Base-by-base conservation (phyloP, 2,888 invertebrate species). In the Lissonota sp. region DNA sequence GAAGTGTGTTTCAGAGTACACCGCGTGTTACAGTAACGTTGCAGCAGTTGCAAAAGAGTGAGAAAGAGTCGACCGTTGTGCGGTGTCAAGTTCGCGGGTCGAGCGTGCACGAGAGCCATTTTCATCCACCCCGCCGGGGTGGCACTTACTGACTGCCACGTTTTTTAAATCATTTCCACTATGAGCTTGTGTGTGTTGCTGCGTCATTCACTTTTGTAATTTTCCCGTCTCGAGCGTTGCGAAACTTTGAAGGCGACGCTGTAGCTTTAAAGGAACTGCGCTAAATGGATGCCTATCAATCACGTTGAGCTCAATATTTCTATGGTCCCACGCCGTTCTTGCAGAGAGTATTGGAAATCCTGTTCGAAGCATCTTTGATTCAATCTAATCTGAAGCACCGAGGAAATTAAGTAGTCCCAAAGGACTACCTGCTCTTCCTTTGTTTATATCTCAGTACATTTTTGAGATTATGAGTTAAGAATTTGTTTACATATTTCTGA, bases 71-170 rank as follows among this genome's bases (percentile, higher is more conserved):
- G 51, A 67, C 42, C 57, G 62, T 69, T 69, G 67, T 73, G 64
- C 60, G 69, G 63, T 73, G 69, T 79, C 73, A 79, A 74, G 73
- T 74, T 79, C 69, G 69, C 63, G 63, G 73, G 73, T 79, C 69
- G 67, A 72, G 67, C 62, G 62, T 67, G 44, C 66, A 78, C 63
- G 60, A 79, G 79, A 62, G 42, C 16, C 14, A 26, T 57, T 55
- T 16, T n/a, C 53, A 44, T 8, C 44, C 44, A 6, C 44, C 1
- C 10, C 44, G 6, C 57, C n/a, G 5, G 57, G 26, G 14, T 12
- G 69, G 73, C 49, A 69, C 67, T 74, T 55, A 55, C 55, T 16
- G 14, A 5, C 14, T 58, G 46, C 55, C 37, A 57, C 67, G 67
- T 73, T 79, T 26, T 26, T 79, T 73, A 69, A 79, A 73, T 73